Evolutionary conservation across 2,113 vertebrate genomes (phyloP).

Genomic region (Uria lomvia): DNA sequence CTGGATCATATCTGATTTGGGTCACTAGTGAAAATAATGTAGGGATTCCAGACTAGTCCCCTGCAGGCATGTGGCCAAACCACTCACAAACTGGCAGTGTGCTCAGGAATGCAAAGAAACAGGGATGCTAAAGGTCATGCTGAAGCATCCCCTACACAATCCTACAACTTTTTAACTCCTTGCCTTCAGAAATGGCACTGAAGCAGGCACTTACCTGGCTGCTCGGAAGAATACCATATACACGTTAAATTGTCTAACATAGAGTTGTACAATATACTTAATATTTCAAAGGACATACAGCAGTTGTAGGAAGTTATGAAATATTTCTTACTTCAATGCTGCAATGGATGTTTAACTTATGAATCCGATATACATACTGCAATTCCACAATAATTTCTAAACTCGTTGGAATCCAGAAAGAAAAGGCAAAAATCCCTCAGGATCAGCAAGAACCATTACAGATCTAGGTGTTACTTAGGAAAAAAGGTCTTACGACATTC

Average conservation of each 20-base stretch:
- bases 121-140: conserved; percentile 15
- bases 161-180: conserved; percentile 26
- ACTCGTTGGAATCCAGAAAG: not conserved
- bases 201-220: not conserved
- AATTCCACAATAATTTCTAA: not conserved
- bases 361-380: not conserved
- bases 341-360: not conserved
- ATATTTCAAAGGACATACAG: not conserved
- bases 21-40: not conserved
- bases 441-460: not conserved
- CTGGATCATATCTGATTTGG: not conserved
- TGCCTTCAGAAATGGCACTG: not conserved
- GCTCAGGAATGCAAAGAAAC: conserved; percentile 44
- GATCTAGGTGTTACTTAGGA: not conserved
- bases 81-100: not conserved
- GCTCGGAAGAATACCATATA: not conserved
- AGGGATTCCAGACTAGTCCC: conserved; percentile 37
- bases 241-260: not conserved
- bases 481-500: not conserved
- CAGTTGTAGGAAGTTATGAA: not conserved
- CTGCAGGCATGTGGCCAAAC: conserved; percentile 37
- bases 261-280: not conserved
- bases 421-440: not conserved
- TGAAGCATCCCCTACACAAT: not conserved
- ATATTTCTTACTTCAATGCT: not conserved